Conservation (phyloP, 2,888 invertebrate genomes). For the Polyploca ridens region DNA sequence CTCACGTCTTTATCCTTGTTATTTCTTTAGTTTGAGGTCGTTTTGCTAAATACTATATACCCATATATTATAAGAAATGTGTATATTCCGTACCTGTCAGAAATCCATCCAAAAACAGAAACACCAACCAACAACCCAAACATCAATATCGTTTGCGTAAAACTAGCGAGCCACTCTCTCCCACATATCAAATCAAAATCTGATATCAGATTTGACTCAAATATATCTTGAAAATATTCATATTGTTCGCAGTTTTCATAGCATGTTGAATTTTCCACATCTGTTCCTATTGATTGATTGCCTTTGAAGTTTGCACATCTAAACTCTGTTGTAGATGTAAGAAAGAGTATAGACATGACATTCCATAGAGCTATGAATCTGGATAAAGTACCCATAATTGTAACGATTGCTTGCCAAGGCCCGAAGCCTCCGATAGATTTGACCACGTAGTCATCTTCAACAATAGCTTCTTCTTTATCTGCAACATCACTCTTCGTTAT, state of each 20-base stretch:
- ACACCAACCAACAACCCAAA: slow-evolving; percentile 56
- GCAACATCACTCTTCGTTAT: slow-evolving; percentile 5
- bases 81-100: slow-evolving; percentile 53
- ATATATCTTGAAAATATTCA: slow-evolving; percentile 41
- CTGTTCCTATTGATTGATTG: slow-evolving; percentile 25
- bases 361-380: slow-evolving; percentile 54
- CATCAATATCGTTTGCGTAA: slow-evolving; percentile 58
- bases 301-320: slow-evolving; percentile 44
- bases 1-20: too few relatives aligned
- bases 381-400: slow-evolving; percentile 32
- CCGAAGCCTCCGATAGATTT: slow-evolving; percentile 60
- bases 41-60: too few relatives aligned
- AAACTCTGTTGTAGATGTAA: slow-evolving; percentile 56
- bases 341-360: slow-evolving; percentile 48
- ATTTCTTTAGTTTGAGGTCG: too few relatives aligned
- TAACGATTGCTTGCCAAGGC: slow-evolving; percentile 49
- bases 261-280: slow-evolving; percentile 49
- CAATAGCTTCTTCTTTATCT: slow-evolving; percentile 18
- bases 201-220: slow-evolving; percentile 49
- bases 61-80: slow-evolving; percentile 22
- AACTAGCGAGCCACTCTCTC: slow-evolving; percentile 56
- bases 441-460: slow-evolving; percentile 57
- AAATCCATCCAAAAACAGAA: slow-evolving; percentile 59
- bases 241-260: slow-evolving; percentile 56
- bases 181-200: slow-evolving; percentile 59